Conservation (phyloP, 2,888 invertebrate genomes). For the Phengaris alcon region DNA sequence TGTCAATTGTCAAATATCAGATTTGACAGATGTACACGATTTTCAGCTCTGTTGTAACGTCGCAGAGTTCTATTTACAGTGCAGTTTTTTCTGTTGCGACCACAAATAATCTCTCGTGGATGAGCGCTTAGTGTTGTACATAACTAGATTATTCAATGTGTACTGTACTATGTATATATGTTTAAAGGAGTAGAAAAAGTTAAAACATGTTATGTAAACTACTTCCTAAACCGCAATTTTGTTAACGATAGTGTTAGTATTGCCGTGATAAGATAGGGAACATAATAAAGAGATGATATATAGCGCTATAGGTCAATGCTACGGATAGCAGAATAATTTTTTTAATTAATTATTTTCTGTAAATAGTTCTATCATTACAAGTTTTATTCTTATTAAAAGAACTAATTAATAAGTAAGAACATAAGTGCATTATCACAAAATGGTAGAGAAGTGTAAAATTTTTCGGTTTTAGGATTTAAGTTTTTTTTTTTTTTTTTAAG, state of each 20-base stretch:
- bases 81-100: too few species aligned
- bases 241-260: background rate
- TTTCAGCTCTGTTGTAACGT: too few species aligned
- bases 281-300: background rate
- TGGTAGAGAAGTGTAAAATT: too few species aligned
- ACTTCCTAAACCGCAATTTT: background rate
- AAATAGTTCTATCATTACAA: background rate
- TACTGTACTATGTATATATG: background rate
- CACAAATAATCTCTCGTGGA: too few species aligned
- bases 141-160: background rate
- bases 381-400: too few species aligned
- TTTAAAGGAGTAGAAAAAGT: background rate
- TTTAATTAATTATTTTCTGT: background rate
- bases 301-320: background rate
- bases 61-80: too few species aligned
- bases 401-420: too few species aligned
- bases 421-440: too few species aligned
- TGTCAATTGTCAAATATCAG: too few species aligned
- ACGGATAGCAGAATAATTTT: background rate
- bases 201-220: background rate
- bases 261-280: constrained; percentile 15
- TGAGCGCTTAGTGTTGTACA: background rate
- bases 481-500: too few species aligned
- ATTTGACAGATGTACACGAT: too few species aligned
- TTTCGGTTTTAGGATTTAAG: too few species aligned